A percentile compares a stretch with the other conserved stretches of the same genome.
Conservation (phyloP, 2,113 vertebrate species). For the Ptychochromis oligacanthus region DNA sequence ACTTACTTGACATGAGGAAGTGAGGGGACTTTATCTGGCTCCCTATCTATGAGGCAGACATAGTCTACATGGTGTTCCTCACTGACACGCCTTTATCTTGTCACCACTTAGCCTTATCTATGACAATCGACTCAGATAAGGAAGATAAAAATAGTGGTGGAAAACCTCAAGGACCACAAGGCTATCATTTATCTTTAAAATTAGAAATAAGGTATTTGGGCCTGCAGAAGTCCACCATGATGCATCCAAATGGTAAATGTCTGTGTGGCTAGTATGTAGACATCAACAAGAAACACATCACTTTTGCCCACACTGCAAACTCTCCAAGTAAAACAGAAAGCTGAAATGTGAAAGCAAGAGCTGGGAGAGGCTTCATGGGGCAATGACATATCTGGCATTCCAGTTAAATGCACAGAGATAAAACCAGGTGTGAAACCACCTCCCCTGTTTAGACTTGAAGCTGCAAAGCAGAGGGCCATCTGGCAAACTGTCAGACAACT, state of each 20-base stretch:
- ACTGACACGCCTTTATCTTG: constrained; percentile 56
- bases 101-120: constrained; percentile 35
- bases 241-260: neutral
- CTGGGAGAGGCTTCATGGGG: constrained; percentile 8
- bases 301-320: constrained; percentile 18
- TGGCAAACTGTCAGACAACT: constrained; percentile 61
- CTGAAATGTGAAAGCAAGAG: neutral
- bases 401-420: constrained; percentile 52
- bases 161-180: neutral
- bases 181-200: neutral
- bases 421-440: constrained; percentile 74
- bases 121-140: constrained; percentile 25
- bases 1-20: constrained; percentile 23
- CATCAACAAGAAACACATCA: constrained; percentile 38
- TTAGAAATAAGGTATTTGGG: neutral
- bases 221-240: neutral
- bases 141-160: constrained; percentile 8
- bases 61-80: constrained; percentile 42
- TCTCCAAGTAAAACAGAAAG: constrained; percentile 6
- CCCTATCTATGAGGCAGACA: constrained; percentile 35
- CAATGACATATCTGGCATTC: constrained; percentile 62
- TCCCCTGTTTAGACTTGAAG: constrained; percentile 75
- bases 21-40: constrained; percentile 14
- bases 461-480: constrained; percentile 62
- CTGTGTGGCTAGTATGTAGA: neutral